A percentile compares a stretch with the other conserved stretches of the same genome.
phyloP scores from a whole-genome alignment of 2,797 vertebrate species.

The Characodon lateralis region DNA sequence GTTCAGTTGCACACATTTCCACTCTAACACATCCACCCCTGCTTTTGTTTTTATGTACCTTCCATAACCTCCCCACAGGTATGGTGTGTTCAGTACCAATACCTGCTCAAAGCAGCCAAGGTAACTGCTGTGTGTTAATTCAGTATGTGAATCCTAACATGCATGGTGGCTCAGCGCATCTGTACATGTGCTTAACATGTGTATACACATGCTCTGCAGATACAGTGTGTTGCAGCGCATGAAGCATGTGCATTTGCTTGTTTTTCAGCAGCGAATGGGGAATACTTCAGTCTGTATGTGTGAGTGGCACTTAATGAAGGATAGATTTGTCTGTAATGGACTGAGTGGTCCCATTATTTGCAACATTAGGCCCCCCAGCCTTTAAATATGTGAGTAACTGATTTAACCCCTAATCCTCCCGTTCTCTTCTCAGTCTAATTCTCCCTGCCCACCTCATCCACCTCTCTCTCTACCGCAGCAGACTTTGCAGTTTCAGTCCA shows the following conservation, averaged over 20 bases:
- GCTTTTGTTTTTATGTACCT: slow-evolving; percentile 51
- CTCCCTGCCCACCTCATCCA: not conserved
- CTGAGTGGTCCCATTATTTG: slow-evolving; percentile 67
- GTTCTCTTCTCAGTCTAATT: slow-evolving; percentile 14
- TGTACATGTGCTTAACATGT: slow-evolving; percentile 14
- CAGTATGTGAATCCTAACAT: slow-evolving; percentile 48
- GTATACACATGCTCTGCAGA: slow-evolving; percentile 44
- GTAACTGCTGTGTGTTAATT: slow-evolving; percentile 73
- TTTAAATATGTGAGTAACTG: slow-evolving; percentile 27
- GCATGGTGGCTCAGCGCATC: slow-evolving; percentile 53
- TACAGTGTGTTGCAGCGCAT: slow-evolving; percentile 37
- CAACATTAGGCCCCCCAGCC: slow-evolving; percentile 67
- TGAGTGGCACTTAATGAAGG: slow-evolving; percentile 35
- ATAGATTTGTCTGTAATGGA: slow-evolving; percentile 65
- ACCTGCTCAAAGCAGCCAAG: slow-evolving; percentile 80
- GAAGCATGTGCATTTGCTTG: slow-evolving; percentile 20
- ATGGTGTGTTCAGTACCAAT: slow-evolving; percentile 78
- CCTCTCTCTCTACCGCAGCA: slow-evolving; percentile 67
- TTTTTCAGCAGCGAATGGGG: slow-evolving; percentile 17
- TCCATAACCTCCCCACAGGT: slow-evolving; percentile 75
- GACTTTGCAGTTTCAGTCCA: slow-evolving; percentile 75
- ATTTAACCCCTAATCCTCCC: slow-evolving; percentile 49
- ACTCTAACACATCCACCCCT: slow-evolving; percentile 32
- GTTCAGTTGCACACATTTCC: slow-evolving; percentile 6
- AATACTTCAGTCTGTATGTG: slow-evolving; percentile 4